phyloP scores from a whole-genome alignment of 2,797 vertebrate species.

The Hephaestus fuliginosus region DNA sequence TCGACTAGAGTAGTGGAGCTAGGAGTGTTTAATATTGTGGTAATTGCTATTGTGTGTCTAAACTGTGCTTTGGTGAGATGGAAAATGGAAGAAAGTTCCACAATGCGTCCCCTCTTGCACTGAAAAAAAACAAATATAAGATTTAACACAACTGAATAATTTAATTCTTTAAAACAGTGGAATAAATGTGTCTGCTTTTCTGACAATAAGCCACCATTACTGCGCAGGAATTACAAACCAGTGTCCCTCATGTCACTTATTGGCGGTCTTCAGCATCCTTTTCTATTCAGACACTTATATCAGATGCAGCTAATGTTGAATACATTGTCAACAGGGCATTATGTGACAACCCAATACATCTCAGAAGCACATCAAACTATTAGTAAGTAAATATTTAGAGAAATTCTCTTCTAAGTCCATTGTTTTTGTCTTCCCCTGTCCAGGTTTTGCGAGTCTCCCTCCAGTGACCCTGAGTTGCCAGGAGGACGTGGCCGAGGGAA shows the following conservation, averaged over 20 bases:
- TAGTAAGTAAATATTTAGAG: neutral
- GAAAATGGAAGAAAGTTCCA: neutral
- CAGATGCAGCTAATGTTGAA: neutral
- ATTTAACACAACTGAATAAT: neutral
- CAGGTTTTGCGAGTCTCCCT: conserved; percentile 98
- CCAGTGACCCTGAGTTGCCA: conserved; percentile 94
- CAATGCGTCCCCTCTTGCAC: neutral
- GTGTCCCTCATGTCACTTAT: no score
- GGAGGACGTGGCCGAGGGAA: conserved; percentile 95
- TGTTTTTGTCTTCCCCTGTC: conserved; percentile 27
- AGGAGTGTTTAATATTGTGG: neutral
- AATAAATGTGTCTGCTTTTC: neutral
- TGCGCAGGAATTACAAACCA: no score
- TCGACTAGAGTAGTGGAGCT: neutral
- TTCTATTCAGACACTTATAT: neutral
- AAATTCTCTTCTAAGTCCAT: neutral
- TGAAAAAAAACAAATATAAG: neutral
- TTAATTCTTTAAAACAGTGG: neutral
- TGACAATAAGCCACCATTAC: neutral
- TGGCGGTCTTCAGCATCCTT: neutral
- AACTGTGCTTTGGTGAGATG: neutral
- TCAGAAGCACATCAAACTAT: neutral
- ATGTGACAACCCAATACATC: no score
- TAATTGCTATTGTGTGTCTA: neutral
- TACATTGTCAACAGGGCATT: neutral